Evolutionary conservation across 2,888 invertebrate species (phyloP), one percentile per base, ranked within the genome.

Genomic region (Adela reaumurella): DNA sequence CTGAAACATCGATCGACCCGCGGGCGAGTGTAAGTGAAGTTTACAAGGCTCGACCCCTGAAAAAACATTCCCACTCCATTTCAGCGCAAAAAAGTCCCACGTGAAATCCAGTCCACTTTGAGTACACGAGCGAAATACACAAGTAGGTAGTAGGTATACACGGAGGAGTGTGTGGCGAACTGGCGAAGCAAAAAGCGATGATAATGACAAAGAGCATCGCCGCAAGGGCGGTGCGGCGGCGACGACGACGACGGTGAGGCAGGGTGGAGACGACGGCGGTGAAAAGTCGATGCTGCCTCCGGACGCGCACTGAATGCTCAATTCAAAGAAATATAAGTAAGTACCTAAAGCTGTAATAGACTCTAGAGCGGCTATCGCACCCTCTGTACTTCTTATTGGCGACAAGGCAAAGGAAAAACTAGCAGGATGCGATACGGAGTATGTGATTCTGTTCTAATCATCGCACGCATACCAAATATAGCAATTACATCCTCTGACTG

Each of bases 151-250:
- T 14, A 35, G 35, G 35, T 14, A 54, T 51, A 55, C 59, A 60
- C 59, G 60, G 59, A 61, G 60, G 53, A 56, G 55, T 56, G 59
- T 61, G 59, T 53, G 49, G 35, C n/a, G 24, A 24, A 24, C 65
- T 68, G 70, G 59, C 49, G 16, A 20, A 65, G 74, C 74, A 76
- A 74, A 74, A 77, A 76, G 69, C 67, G 70, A 71, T 72, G 74
- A 73, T 78, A 77, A 78, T 74, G 74, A 72, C 70, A 66, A 61
- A 70, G 67, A 63, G 66, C 69, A 68, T 69, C 63, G 70, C 65
- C 68, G 69, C 65, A 67, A 71, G 76, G 74, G 74, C 70, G 65
- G 74, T 70, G 65, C 66, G 64, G 63, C 65, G 70, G 70, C 66
- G 59, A 62, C 61, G 59, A 60, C 61, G 61, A 62, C 58, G 55